phyloP scores from a whole-genome alignment of 2,888 invertebrate species.

The Tenthredo mesomela region DNA sequence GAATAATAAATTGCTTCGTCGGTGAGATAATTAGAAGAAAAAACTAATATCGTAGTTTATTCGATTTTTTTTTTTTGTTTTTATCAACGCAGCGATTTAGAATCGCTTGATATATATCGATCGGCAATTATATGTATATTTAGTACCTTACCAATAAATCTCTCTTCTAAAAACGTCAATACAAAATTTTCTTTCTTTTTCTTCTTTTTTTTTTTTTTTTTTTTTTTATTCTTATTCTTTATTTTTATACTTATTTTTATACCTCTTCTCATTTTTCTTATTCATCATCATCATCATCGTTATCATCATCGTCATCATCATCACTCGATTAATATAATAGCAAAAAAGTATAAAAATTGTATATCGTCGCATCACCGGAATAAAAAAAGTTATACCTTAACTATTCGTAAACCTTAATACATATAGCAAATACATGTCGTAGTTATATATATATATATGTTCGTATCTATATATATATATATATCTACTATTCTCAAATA shows the following conservation, averaged over 20 bases:
- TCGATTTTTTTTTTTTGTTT: neutral
- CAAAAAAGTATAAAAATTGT: slow-evolving; percentile 68
- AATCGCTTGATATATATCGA: slow-evolving; percentile 56
- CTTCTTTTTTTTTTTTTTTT: slow-evolving; percentile 28
- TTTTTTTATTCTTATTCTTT: neutral
- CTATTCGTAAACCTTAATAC: slow-evolving; percentile 12
- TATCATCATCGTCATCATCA: neutral
- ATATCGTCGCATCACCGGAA: slow-evolving; percentile 15
- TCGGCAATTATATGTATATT: slow-evolving; percentile 55
- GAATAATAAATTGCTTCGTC: neutral
- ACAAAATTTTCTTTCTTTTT: slow-evolving; percentile 63
- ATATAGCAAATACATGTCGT: slow-evolving; percentile 33
- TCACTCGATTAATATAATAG: slow-evolving; percentile 61
- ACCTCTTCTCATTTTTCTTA: neutral
- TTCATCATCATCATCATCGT: neutral
- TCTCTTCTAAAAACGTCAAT: slow-evolving; percentile 72
- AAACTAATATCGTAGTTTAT: neutral
- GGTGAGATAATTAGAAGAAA: slow-evolving; percentile 19
- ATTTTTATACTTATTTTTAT: neutral
- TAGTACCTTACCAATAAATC: slow-evolving; percentile 65
- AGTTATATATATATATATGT: neutral
- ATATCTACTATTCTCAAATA: slow-evolving; percentile 11
- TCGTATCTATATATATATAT: neutral
- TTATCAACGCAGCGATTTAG: neutral
- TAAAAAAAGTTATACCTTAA: slow-evolving; percentile 21